Base-by-base conservation (phyloP, 2,113 vertebrate genomes). In the Microcebus lehilahytsara region DNA sequence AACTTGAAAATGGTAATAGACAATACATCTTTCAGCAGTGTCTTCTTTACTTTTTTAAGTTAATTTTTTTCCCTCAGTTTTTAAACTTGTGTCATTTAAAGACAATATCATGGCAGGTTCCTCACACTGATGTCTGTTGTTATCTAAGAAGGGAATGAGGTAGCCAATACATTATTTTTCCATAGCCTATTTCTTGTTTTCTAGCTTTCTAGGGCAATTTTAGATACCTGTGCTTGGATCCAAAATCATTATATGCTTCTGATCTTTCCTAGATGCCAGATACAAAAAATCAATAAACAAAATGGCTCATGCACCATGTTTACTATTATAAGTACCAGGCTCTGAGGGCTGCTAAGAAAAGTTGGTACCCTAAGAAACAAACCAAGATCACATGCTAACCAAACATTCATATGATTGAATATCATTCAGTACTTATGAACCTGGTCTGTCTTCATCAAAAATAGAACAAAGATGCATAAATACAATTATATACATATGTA, bases 221-320 rank as follows among this genome's bases (percentile, higher is more conserved):
- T 86, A 89, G 51, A 17, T 77, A 40, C 22, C 78, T 16, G 9
- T n/a, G 42, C 34, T 84, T 84, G 30, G 3, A 96, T 13, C n/a
- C 46, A 92, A 56, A 83, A 53, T 80, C 40, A 27, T 22, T 90
- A 17, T 42, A 30, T 30, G 25, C 25, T 92, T 95, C 75, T 93
- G 25, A 88, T 85, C 46, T 87, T 96, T 92, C 42, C 64, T 49
- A 90, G 92, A 77, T 90, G 30, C 42, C n/a, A 62, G n/a, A 23
- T 69, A 69, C 37, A 69, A 89, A 49, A 93, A 53, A 42, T 13
- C 89, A 93, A 81, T 30, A 81, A 88, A 80, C 66, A 88, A 93
- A 95, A 90, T 60, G 23, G 51, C 14, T 34, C 5, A 4, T 27
- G 34, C 0, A 0, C 51, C 34, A 83, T 92, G 96, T 75, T 90